Evolutionary conservation across 2,113 vertebrate species (phyloP).

Genomic region (Turnix velox): DNA sequence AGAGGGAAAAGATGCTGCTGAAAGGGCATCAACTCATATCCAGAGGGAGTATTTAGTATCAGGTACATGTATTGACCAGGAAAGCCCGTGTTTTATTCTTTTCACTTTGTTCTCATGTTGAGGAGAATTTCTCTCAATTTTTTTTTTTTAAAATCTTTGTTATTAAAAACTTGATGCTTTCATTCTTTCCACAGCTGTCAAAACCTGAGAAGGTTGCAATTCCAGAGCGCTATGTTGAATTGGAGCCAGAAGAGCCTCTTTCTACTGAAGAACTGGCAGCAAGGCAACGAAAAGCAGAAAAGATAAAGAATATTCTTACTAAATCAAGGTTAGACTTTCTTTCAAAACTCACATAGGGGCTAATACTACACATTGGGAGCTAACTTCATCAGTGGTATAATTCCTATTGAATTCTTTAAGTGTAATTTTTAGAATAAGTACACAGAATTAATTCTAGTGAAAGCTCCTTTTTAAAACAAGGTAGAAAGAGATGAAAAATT

Average conservation of each 20-base stretch:
- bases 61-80: background rate
- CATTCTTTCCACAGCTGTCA: slow-evolving; percentile 76
- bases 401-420: background rate
- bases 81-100: background rate
- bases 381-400: background rate
- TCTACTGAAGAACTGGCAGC: slow-evolving; percentile 90
- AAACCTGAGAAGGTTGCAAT: slow-evolving; percentile 92
- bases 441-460: background rate
- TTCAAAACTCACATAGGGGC: background rate
- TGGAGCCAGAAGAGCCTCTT: slow-evolving; percentile 89
- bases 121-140: background rate
- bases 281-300: slow-evolving; percentile 89
- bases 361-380: background rate
- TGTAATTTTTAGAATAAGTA: background rate
- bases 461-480: background rate
- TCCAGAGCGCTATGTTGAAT: slow-evolving; percentile 90
- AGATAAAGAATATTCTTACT: slow-evolving; percentile 92
- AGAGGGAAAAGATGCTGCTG: background rate
- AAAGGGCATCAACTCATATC: background rate
- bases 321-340: slow-evolving; percentile 84
- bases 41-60: background rate
- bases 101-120: background rate
- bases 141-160: background rate
- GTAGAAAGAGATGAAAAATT: background rate
- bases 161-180: background rate